Conservation (phyloP, 2,888 invertebrate species). For the Zele albiditarsus region DNA sequence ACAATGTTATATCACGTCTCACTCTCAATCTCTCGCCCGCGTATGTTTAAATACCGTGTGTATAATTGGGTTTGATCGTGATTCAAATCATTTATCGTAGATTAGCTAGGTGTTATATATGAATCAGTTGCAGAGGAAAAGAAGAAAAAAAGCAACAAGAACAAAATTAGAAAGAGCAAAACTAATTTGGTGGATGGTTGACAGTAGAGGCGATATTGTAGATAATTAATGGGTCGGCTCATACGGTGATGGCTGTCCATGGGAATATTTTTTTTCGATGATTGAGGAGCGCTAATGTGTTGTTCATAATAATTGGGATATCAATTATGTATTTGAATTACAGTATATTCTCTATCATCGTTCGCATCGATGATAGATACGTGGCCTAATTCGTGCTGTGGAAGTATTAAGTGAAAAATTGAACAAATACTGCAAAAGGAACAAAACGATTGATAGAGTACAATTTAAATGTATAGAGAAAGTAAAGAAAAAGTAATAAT, state of each 20-base stretch:
- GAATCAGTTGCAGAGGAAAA: background rate
- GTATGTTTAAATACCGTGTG: conserved; percentile 75
- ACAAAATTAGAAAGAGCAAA: background rate
- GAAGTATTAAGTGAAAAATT: conserved; percentile 18
- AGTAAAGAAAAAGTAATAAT: background rate
- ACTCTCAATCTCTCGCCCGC: conserved; percentile 89
- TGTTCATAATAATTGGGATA: conserved; percentile 6
- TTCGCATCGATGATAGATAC: background rate
- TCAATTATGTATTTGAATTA: background rate
- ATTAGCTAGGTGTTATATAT: conserved; percentile 35
- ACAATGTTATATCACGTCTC: conserved; percentile 86
- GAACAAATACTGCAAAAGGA: background rate
- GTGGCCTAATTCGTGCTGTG: conserved; percentile 31
- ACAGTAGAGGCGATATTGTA: conserved; percentile 35
- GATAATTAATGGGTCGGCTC: conserved; percentile 31
- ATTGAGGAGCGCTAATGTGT: background rate
- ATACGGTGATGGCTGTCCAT: background rate
- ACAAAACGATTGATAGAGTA: conserved; percentile 27
- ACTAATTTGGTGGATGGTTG: background rate
- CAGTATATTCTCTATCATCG: background rate
- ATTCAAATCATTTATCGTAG: conserved; percentile 45
- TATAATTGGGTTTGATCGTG: conserved; percentile 40
- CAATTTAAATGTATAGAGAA: conserved; percentile 26
- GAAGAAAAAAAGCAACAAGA: background rate
- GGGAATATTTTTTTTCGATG: background rate